Base-by-base conservation (phyloP, 2,888 invertebrate genomes). In the Parnassius smintheus region DNA sequence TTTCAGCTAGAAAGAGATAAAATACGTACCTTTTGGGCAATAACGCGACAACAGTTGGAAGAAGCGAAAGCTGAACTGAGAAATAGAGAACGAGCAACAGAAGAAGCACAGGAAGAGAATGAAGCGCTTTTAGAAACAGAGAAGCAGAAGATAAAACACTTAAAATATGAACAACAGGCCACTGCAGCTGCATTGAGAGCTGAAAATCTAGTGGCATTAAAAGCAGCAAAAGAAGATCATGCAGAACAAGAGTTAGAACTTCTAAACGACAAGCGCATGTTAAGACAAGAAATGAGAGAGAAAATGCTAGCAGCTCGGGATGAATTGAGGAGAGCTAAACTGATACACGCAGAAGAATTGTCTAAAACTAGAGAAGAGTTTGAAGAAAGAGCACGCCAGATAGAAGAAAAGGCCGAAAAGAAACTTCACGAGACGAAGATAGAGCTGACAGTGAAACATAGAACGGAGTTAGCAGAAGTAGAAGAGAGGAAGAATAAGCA, bases 1-100 rank as follows among this genome's bases (percentile, higher is more conserved):
- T 98, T 98, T 76, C 98, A 98, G 86, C 85, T 98, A 74, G 99
- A 99, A 89, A 93, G 98, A 71, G 98, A 98, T 82, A 98, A 98
- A 88, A 93, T 98, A 13, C 94, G 97, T 71, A 97, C 97, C 3
- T 98, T 98, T 82, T 99, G 98, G 98, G 98, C 98, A 86, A 98
- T 98, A 61, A 96, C 98, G 0, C 94, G 97, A 70, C 95, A 96
- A 73, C 97, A 98, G 79, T 87, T 98, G 51, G 97, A 98, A 76
- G 97, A 98, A 88, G 94, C 94, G 11, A 94, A 95, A 78, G 95
- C 96, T 7, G 93, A 93, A 74, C 79, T 95, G 12, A 90, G 95
- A 91, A 91, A 93, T 22, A 89, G 86, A 69, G 92, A 98, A 79
- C 93, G 97, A 71, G 97, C 97, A 70, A 96, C 98, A 71, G 98